Conservation (phyloP, 2,113 vertebrate species). For the Delphinus delphis region DNA sequence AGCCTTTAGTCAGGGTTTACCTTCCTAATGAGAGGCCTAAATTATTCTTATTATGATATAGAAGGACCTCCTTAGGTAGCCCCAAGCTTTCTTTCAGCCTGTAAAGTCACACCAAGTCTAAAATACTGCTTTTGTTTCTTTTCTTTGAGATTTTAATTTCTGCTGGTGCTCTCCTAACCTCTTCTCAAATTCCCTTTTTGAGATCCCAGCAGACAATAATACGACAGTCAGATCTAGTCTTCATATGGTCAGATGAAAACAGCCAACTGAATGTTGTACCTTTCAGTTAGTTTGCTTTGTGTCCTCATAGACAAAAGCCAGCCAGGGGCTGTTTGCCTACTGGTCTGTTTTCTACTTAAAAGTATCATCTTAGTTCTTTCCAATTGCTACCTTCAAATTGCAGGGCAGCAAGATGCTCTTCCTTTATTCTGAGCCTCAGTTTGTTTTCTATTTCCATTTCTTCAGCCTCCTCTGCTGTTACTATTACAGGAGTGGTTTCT, state of each 20-base stretch:
- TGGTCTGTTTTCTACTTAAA: neutral
- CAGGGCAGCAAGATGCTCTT: conserved; percentile 87
- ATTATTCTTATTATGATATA: neutral
- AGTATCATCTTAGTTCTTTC: neutral
- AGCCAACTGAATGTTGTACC: neutral
- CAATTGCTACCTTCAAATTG: conserved; percentile 87
- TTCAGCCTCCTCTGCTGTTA: conserved; percentile 72
- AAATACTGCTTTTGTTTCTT: neutral
- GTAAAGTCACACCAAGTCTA: neutral
- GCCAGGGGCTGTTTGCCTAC: neutral
- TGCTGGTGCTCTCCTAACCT: neutral
- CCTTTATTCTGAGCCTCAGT: conserved; percentile 82
- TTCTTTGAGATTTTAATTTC: neutral
- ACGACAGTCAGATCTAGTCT: neutral
- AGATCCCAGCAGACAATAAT: neutral
- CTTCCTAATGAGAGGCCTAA: neutral
- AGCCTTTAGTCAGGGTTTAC: neutral
- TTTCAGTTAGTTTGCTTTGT: neutral
- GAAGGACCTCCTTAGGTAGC: neutral
- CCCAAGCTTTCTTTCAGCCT: neutral
- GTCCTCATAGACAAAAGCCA: neutral
- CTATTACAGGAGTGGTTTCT: conserved; percentile 51
- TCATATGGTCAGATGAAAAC: neutral
- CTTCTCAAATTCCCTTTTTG: neutral
- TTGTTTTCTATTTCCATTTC: conserved; percentile 77